Conservation (phyloP, 2,888 invertebrate species). For the Troides oblongomaculatus region DNA sequence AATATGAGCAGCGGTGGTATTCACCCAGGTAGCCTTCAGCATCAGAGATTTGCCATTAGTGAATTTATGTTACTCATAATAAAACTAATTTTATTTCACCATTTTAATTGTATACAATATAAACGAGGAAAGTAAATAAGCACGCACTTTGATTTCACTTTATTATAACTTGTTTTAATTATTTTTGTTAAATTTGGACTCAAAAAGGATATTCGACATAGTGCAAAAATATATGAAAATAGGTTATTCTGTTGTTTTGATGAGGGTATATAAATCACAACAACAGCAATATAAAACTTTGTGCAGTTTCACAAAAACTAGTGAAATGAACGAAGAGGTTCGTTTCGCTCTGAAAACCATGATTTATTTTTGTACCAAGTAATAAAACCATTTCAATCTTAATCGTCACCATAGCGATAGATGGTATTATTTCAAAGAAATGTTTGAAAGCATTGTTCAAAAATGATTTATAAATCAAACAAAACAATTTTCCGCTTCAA, state of each 20-base stretch:
- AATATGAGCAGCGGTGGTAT: too few relatives aligned
- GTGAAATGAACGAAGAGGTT: neutral
- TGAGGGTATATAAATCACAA: neutral
- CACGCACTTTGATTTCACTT: neutral
- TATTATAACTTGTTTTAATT: neutral
- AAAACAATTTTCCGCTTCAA: neutral
- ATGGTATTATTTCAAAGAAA: neutral
- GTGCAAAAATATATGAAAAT: neutral
- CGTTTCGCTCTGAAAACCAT: neutral
- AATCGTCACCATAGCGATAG: neutral
- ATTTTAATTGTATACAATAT: neutral
- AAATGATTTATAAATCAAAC: neutral
- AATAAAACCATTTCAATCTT: too few relatives aligned
- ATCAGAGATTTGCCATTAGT: too few relatives aligned
- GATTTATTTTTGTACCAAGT: too few relatives aligned
- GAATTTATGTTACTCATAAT: neutral
- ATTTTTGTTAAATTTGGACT: neutral
- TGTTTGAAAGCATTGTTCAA: neutral
- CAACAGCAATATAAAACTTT: neutral
- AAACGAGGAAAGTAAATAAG: neutral
- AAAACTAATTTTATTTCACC: neutral
- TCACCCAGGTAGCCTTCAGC: too few relatives aligned
- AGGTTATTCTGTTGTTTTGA: neutral
- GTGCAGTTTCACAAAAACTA: neutral
- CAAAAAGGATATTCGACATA: neutral